Base-by-base conservation (phyloP, 2,888 invertebrate species). In the Pharmacophagus antenor region DNA sequence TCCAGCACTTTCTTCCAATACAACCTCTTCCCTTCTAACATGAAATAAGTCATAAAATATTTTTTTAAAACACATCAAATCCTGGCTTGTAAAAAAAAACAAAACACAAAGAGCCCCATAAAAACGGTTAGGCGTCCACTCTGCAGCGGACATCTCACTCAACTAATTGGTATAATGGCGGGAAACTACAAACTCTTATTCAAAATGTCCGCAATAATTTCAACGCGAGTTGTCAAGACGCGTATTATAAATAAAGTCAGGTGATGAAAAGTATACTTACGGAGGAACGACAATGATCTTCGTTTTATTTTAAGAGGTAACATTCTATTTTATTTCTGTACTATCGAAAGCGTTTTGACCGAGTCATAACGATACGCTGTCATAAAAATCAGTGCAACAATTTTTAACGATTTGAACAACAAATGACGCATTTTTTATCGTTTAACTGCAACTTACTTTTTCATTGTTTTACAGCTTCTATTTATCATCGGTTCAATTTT, bases 151-250 rank as follows among this genome's bases (percentile, higher is more conserved):
- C 86, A 85, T 88, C 87, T 89, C 88, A 88, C 85, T 89, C 89
- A 88, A 89, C 89, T 89, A 89, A 89, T 89, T 88, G 87, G 69
- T 80, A 59, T 86, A 88, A 88, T 88, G 83, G 88, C 82, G 83
- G 85, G 84, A 84, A 86, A 84, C 76, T 79, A n/a, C 77, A 73
- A 82, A 84, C 37, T 80, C 75, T 76, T 69, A 71, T 74, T 77
- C 76, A 82, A 80, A 82, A 88, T 80, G 82, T 85, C 82, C 63
- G 77, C 83, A 75, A 85, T 85, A 82, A 86, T 84, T 86, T 86
- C 81, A 86, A 77, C 83, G 77, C 68, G 65, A 65, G 75, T 64
- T 86, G 88, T 85, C 86, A 84, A 80, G 76, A 76, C 68, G 62
- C 4, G 76, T 70, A 81, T 84, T 85, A 87, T 88, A 88, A 88